Base-by-base conservation (phyloP, 1,140 invertebrate species). In the Acarapis woodi region DNA sequence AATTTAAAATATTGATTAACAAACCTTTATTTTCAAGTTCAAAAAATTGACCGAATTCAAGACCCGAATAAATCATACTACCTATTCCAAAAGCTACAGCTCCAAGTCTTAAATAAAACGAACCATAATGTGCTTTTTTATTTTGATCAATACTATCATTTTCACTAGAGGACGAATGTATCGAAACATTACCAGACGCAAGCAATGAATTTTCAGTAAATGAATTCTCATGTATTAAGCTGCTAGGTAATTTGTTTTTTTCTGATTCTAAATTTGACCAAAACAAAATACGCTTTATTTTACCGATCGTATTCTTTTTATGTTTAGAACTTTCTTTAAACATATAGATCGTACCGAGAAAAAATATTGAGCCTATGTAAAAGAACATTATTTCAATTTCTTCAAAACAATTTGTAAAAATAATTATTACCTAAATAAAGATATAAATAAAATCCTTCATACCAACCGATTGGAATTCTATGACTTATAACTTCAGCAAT, bases 11-110 rank as follows among this genome's bases (percentile, higher is more conserved):
- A n/a, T n/a, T n/a, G n/a, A n/a, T n/a, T n/a, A n/a, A n/a, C n/a
- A n/a, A n/a, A n/a, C n/a, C n/a, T 47, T 76, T 70, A 25, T 65
- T 59, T 50, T 79, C 73, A 31, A 80, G 54, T 54, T 88, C 80
- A 53, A 85, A 87, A 51, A 83, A 85, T 52, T 82, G 75, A 0
- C 78, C 78, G 49, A 88, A 79, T 57, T 87, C 78, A 36, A 90
- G 58, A 0, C 82, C 80, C 1, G 79, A 82, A 55, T 88, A 87
- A 40, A 88, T 83, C 77, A 83, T 79, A 35, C 73, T 77, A 6
- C 82, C 82, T 45, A 87, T 82, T 6, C 80, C 80, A 52, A 88
- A 88, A 12, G 79, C 79, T 40, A 87, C 78, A 30, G 78, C 79
- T 3, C 80, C 80, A 70, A 87, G 79, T 46, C 79, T 62, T 8